phyloP scores from a whole-genome alignment of 2,888 invertebrate genomes.

The Eustalomyia histrio region DNA sequence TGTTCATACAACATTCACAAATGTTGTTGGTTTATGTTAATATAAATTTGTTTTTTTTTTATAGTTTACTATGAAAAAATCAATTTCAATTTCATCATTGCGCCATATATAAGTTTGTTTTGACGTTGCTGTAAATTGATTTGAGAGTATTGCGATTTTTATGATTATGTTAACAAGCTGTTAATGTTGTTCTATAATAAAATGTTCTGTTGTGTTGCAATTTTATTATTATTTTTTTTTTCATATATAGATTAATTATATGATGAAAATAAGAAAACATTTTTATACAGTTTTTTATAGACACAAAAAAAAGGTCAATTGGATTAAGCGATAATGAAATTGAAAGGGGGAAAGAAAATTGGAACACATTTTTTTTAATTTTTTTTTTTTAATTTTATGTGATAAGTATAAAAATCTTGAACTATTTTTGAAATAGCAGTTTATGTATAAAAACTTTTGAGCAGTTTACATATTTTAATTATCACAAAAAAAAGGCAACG shows the following conservation, averaged over 20 bases:
- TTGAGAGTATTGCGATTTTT: slow-evolving; percentile 46
- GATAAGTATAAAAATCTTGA: neutral
- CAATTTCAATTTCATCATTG: slow-evolving; percentile 44
- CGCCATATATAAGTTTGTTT: neutral
- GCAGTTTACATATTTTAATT: no score
- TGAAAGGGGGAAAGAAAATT: neutral
- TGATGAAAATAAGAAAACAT: neutral
- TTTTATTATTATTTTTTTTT: slow-evolving; percentile 20
- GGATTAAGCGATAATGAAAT: neutral
- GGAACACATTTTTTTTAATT: neutral
- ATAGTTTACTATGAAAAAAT: slow-evolving; percentile 25
- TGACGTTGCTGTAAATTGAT: slow-evolving; percentile 30
- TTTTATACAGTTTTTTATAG: neutral
- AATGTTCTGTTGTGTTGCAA: slow-evolving; percentile 40
- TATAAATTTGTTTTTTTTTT: slow-evolving; percentile 39
- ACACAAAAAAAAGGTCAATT: neutral
- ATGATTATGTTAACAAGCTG: slow-evolving; percentile 34
- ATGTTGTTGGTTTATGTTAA: slow-evolving; percentile 17
- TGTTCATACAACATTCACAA: slow-evolving; percentile 17
- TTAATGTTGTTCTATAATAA: slow-evolving; percentile 11
- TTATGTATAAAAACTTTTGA: no score
- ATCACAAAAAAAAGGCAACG: no score
- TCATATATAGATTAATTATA: neutral
- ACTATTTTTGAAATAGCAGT: no score
- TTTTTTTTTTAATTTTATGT: neutral